phyloP scores from a whole-genome alignment of 2,888 invertebrate species.

The Monoplex corrugatus region DNA sequence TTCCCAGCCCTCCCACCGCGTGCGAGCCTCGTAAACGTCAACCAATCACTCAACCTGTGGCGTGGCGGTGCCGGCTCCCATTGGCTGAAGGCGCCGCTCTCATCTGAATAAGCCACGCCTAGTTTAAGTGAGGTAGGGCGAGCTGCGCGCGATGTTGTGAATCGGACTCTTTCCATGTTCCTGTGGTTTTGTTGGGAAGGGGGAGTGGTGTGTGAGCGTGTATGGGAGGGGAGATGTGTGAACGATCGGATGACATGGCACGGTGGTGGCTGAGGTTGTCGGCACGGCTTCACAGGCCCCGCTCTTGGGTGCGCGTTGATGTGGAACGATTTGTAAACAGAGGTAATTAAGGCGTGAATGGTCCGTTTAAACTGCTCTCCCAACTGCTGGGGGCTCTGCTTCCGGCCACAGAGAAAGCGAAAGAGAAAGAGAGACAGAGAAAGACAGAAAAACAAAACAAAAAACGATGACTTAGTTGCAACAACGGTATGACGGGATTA shows the following conservation, averaged over 20 bases:
- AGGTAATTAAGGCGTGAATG: constrained; percentile 44
- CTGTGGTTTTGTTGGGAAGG: too few species aligned
- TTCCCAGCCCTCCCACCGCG: constrained; percentile 43
- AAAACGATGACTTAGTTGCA: too few species aligned
- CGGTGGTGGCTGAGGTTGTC: neutral
- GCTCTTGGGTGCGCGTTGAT: constrained; percentile 28
- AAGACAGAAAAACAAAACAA: too few species aligned
- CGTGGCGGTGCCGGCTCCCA: neutral
- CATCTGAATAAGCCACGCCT: constrained; percentile 1
- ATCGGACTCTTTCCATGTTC: too few species aligned
- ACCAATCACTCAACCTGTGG: constrained; percentile 32
- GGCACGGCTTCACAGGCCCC: neutral
- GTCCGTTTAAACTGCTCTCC: constrained; percentile 28
- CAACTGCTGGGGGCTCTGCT: constrained; percentile 4
- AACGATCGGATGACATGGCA: constrained; percentile 3
- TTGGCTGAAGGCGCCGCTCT: constrained; percentile 2
- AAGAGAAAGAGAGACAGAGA: neutral
- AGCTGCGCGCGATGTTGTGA: too few species aligned
- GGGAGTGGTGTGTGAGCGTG: neutral
- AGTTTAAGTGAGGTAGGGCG: neutral
- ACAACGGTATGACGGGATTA: too few species aligned
- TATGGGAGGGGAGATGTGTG: constrained; percentile 2
- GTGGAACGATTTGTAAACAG: constrained; percentile 45
- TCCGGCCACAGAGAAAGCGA: neutral
- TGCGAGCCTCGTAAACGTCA: constrained; percentile 23